Conservation (phyloP, 2,888 invertebrate species). For the Cynaeus angustus region DNA sequence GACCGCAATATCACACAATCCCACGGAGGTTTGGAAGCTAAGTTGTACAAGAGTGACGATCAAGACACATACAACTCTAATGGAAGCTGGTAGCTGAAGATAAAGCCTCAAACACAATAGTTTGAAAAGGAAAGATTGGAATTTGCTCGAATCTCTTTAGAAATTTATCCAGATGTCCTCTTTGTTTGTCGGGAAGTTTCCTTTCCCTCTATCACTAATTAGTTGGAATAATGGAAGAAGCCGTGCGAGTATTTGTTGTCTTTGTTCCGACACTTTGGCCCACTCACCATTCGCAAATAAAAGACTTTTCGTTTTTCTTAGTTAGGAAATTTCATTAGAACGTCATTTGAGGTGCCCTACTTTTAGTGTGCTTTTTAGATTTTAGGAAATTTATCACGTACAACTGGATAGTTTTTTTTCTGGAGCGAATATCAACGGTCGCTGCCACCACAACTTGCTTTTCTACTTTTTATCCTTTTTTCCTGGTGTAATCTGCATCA, state of each 20-base stretch:
- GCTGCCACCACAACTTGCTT: too few species aligned
- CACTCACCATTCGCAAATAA: constrained; percentile 10
- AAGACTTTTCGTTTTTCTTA: constrained; percentile 16
- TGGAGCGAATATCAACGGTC: too few species aligned
- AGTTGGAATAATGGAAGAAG: constrained; percentile 46
- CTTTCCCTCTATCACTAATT: constrained; percentile 49
- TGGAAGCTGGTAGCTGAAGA: constrained; percentile 45
- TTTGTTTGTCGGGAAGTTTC: constrained; percentile 50
- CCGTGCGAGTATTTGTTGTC: constrained; percentile 41
- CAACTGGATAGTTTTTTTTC: too few species aligned
- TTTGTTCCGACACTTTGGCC: constrained; percentile 23
- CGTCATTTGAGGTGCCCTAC: too few species aligned
- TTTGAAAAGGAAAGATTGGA: constrained; percentile 40
- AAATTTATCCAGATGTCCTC: constrained; percentile 49
- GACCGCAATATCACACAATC: constrained; percentile 34
- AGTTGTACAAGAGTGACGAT: constrained; percentile 36
- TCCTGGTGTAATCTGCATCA: too few species aligned
- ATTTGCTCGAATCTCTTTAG: constrained; percentile 46
- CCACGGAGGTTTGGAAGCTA: constrained; percentile 37
- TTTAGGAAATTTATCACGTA: too few species aligned
- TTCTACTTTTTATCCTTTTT: too few species aligned
- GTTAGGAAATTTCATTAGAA: constrained; percentile 5
- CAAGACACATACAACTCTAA: constrained; percentile 37
- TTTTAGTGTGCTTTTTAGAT: too few species aligned
- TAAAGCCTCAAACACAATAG: constrained; percentile 26